Conservation (phyloP, 2,888 invertebrate species). For the Apamea sordens region DNA sequence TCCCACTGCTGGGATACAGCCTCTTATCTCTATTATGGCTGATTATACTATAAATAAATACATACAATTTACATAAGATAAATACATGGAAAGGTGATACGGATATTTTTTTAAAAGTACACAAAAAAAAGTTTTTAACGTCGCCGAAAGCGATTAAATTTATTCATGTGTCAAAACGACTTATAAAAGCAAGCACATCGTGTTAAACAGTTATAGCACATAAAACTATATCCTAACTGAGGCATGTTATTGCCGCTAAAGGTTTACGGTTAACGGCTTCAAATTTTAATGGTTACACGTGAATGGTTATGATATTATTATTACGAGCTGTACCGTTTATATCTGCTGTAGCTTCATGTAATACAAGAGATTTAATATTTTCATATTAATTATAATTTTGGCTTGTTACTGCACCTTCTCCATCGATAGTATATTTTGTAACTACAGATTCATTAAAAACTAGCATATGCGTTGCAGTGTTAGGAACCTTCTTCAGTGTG, state of each 20-base stretch:
- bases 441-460: neutral
- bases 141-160: constrained; percentile 47
- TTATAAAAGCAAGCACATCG: constrained; percentile 52
- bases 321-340: constrained; percentile 45
- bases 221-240: constrained; percentile 66
- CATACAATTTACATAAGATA: too few species aligned
- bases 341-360: constrained; percentile 19
- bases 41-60: neutral
- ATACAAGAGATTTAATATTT: neutral
- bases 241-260: constrained; percentile 64
- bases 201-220: constrained; percentile 67
- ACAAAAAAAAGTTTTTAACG: constrained; percentile 16
- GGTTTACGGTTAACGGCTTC: constrained; percentile 55
- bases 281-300: constrained; percentile 61
- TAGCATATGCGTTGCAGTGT: neutral
- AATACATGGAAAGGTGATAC: neutral
- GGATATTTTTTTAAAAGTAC: neutral
- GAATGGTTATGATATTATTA: constrained; percentile 58
- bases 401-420: neutral
- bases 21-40: too few species aligned
- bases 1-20: too few species aligned
- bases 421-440: neutral
- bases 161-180: constrained; percentile 56
- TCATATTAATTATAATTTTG: neutral
- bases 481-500: neutral